phyloP scores from a whole-genome alignment of 2,888 invertebrate species.

The Lymantria dispar region DNA sequence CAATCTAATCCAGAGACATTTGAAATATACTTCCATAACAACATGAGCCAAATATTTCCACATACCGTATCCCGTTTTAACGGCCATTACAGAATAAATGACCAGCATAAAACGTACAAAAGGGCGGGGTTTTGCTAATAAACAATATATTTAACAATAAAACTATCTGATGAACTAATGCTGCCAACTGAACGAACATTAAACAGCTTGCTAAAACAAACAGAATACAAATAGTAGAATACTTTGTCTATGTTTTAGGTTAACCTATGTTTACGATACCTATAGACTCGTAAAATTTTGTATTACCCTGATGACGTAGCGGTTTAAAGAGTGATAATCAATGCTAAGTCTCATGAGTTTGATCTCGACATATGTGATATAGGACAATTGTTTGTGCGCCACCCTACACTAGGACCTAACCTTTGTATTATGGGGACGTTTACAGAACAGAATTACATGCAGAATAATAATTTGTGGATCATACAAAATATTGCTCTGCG shows the following conservation, averaged over 20 bases:
- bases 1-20: constrained; percentile 12
- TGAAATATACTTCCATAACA: constrained; percentile 25
- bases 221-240: constrained; percentile 10
- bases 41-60: constrained; percentile 16
- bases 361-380: too few species aligned
- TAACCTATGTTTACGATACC: constrained; percentile 6
- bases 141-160: constrained; percentile 40
- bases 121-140: constrained; percentile 33
- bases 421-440: too few species aligned
- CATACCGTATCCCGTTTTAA: constrained; percentile 40
- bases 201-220: constrained; percentile 38
- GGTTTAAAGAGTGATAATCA: too few species aligned
- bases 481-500: too few species aligned
- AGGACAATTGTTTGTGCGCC: too few species aligned
- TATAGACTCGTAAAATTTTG: neutral
- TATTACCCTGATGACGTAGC: neutral
- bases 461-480: too few species aligned
- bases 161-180: constrained; percentile 38
- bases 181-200: constrained; percentile 50
- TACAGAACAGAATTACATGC: too few species aligned
- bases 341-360: too few species aligned
- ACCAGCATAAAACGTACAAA: constrained; percentile 42
- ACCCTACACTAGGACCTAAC: too few species aligned
- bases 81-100: constrained; percentile 39
- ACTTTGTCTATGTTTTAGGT: neutral